Base-by-base conservation (phyloP, 1,140 invertebrate species). In the Drosophila takahashii region DNA sequence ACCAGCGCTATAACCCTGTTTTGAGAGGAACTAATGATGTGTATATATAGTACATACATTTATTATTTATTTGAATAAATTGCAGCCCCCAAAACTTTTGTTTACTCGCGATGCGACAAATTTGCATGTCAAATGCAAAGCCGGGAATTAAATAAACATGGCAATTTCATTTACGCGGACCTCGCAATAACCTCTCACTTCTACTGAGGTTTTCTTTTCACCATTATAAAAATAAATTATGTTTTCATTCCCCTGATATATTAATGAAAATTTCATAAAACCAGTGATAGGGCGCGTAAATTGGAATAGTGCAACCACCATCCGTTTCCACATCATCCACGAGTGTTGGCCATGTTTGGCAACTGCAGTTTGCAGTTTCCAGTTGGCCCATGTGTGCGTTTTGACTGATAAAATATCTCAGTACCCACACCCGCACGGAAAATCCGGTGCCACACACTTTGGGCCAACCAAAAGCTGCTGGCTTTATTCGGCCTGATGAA, bases 401-500 rank as follows among this genome's bases (percentile, higher is more conserved):
- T 45, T 62, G 16, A 8, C 26, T 6, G 67, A 70, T 70, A 70
- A 56, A 57, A 50, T 56, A 56, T 69, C 50, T 50, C 18, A n/a
- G 47, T 29, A 15, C n/a, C n/a, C 22, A 7, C n/a, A 2, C 13
- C 26, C 5, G 22, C n/a, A 34, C 10, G 29, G 15, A 34, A 54
- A 48, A 47, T 18, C 18, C 27, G 26, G 15, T 27, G 9, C 27
- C 36, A 41, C 47, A 45, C 57, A 18, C 10, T 60, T 29, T 54
- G 53, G 42, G 27, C 64, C 56, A 50, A 50, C 78, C 69, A 75
- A 67, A 64, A 64, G 62, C 74, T 56, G 47, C 41, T 66, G 74
- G 69, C 54, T 66, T 75, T 45, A 78, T 85, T 85, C 60, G 57
- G 74, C 78, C 61, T 74, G 78, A 85, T 86, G 67, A 75, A 85